Conservation (phyloP, 1,140 invertebrate species). For the Chrysopa pallens region DNA sequence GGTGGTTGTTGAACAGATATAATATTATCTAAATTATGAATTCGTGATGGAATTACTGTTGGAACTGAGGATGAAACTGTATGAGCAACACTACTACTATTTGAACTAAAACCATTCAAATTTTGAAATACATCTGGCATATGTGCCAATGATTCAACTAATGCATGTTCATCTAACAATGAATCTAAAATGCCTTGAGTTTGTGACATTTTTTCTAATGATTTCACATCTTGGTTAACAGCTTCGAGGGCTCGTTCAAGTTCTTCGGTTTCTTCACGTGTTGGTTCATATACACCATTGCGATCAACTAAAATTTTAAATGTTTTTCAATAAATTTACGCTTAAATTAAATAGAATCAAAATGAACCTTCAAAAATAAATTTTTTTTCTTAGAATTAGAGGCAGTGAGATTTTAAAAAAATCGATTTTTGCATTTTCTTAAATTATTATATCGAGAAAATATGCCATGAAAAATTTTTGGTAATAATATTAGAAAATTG, state of each 20-base stretch:
- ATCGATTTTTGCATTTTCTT: no score
- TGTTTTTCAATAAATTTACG: neutral
- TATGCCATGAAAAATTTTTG: no score
- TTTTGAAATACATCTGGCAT: conserved; percentile 3
- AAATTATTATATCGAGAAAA: no score
- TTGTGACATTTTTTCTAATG: conserved; percentile 49
- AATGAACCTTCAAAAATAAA: no score
- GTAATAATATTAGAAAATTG: no score
- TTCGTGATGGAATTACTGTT: neutral
- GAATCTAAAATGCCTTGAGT: conserved; percentile 34
- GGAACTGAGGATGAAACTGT: neutral
- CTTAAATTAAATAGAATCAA: conserved; percentile 1
- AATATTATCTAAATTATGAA: neutral
- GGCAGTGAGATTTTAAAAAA: no score
- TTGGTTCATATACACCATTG: conserved; percentile 47
- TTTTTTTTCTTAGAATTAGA: no score
- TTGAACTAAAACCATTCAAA: neutral
- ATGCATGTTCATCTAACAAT: conserved; percentile 17
- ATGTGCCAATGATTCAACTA: conserved; percentile 19
- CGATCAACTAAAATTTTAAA: conserved; percentile 37
- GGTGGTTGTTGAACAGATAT: neutral
- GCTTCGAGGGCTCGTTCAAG: conserved; percentile 65
- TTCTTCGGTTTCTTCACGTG: conserved; percentile 66
- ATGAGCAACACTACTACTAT: neutral
- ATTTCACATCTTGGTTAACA: conserved; percentile 60